phyloP scores from a whole-genome alignment of 92 coral and sea anemone species.

The Blastomussa wellsi region DNA sequence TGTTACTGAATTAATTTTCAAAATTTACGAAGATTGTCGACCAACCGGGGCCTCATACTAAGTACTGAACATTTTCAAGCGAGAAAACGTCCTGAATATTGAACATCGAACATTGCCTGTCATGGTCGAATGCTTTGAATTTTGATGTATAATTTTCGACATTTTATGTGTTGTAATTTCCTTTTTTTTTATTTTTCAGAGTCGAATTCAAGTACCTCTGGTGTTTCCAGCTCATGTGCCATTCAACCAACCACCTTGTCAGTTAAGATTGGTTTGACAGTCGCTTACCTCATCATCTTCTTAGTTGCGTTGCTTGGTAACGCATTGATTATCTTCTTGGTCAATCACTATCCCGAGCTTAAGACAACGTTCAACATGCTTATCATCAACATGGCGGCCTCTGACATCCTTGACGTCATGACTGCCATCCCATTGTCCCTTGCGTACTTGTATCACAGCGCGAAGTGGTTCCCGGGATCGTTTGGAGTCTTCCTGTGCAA shows the following conservation, averaged over 20 bases:
- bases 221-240: neutral
- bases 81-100: no score
- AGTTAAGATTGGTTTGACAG: constrained; percentile 14
- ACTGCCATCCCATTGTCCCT: constrained; percentile 29
- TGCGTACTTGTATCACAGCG: constrained; percentile 8
- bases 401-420: constrained; percentile 59
- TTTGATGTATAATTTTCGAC: no score
- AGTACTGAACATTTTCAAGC: no score
- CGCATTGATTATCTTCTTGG: constrained; percentile 47
- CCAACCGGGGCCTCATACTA: no score
- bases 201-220: neutral
- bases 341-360: constrained; percentile 40
- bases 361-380: constrained; percentile 59
- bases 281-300: constrained; percentile 42
- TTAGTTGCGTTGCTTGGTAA: constrained; percentile 47
- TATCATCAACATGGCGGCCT: constrained; percentile 66
- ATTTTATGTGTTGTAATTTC: no score
- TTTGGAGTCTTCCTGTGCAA: constrained; percentile 52
- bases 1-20: neutral
- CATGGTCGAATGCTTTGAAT: no score
- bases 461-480: constrained; percentile 20
- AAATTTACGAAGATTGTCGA: no score
- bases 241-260: constrained; percentile 7
- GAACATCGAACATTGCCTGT: no score
- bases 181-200: neutral